phyloP scores from a whole-genome alignment of 35 echinoderm and acorn worm genomes.

The Acanthaster planci region DNA sequence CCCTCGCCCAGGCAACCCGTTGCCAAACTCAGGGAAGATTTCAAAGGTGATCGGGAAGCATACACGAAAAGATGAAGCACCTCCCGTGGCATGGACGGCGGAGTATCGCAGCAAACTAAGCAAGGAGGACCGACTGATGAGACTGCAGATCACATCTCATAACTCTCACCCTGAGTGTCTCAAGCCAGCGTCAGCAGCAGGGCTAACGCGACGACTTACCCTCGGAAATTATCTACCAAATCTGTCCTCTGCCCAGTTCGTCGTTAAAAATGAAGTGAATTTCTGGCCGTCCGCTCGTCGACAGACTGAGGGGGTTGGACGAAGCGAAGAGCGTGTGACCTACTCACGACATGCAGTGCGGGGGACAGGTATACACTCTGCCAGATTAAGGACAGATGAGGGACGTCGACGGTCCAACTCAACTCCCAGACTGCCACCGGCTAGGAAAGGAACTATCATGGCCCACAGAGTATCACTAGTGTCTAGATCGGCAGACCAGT shows the following conservation, averaged over 20 bases:
- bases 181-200: not conserved
- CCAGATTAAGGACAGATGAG: not conserved
- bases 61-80: no score
- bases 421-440: not conserved
- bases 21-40: not conserved
- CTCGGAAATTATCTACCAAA: not conserved
- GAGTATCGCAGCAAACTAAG: constrained; percentile 10
- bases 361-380: not conserved
- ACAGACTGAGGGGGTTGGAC: not conserved
- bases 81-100: not conserved
- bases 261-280: constrained; percentile 2
- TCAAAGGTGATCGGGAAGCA: not conserved
- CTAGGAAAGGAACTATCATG: not conserved
- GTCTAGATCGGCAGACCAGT: not conserved
- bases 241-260: not conserved
- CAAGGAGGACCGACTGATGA: not conserved
- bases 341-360: not conserved
- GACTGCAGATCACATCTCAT: not conserved
- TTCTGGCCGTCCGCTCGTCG: not conserved
- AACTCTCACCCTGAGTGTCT: constrained; percentile 10
- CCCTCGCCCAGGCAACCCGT: not conserved
- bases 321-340: not conserved
- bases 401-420: not conserved
- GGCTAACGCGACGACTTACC: not conserved
- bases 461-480: not conserved